These are phyloP conservation scores for Manis crassicaudata DNA, from an alignment of 2,797 vertebrate species.

Conservation along the genomic window DNA sequence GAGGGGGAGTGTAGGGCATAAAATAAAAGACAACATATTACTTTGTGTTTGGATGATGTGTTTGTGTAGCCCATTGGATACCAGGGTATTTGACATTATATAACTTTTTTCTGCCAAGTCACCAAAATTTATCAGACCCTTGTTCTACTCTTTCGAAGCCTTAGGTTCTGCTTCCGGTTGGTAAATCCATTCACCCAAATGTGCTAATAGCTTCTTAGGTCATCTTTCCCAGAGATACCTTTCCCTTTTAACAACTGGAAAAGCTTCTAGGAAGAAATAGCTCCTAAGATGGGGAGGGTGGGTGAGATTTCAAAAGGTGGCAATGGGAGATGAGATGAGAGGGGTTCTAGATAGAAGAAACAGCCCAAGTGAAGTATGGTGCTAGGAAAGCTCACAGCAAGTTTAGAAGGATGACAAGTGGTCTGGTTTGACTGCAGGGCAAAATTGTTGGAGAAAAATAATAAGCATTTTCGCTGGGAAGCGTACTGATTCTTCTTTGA, in stretches of 20 bases:
- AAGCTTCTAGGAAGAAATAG: neutral
- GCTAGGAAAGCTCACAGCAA: neutral
- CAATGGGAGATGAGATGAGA: neutral
- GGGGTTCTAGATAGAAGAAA: neutral
- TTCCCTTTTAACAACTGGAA: neutral
- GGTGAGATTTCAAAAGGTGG: neutral
- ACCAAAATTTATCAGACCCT: neutral
- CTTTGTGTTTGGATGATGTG: neutral
- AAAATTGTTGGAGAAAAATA: neutral
- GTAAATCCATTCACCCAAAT: neutral
- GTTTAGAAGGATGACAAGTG: neutral
- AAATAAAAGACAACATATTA: neutral
- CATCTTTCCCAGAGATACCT: neutral
- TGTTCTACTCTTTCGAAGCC: slow-evolving; percentile 9
- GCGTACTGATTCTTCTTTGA: neutral
- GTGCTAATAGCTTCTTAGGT: neutral
- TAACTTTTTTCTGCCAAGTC: neutral
- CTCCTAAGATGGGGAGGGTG: neutral
- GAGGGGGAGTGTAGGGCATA: neutral
- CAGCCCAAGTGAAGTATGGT: neutral
- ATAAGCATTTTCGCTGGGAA: neutral
- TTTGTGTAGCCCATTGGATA: slow-evolving; percentile 21
- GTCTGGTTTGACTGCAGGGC: neutral
- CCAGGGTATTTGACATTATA: neutral
- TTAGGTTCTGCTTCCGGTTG: slow-evolving; percentile 26